Evolutionary conservation across 2,888 invertebrate genomes (phyloP).

Genomic region (Trachelus tabidus): DNA sequence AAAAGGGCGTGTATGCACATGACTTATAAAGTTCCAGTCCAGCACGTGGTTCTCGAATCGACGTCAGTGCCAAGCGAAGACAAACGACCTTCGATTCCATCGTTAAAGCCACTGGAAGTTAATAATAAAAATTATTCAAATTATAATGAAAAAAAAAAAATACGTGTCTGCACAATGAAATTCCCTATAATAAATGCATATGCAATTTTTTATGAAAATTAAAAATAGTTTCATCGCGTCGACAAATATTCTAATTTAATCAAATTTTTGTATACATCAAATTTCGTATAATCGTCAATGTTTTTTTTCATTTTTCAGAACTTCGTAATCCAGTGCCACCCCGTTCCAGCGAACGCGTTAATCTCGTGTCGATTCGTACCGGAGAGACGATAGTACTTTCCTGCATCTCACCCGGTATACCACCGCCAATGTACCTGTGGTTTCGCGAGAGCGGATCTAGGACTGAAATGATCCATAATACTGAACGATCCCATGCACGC

Average conservation of each 20-base stretch:
- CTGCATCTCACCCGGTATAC: conserved; percentile 68
- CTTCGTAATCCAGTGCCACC: conserved; percentile 61
- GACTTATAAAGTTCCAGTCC: background rate
- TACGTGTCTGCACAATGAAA: background rate
- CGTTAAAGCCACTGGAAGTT: background rate
- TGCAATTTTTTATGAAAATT: background rate
- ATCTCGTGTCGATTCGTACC: conserved; percentile 60
- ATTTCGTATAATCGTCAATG: background rate
- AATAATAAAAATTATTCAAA: background rate
- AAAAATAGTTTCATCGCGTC: background rate
- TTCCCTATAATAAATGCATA: background rate
- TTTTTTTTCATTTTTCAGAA: conserved; percentile 49
- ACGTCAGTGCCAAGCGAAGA: background rate
- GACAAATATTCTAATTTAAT: background rate
- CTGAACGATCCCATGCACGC: conserved; percentile 60
- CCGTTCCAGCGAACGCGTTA: conserved; percentile 63
- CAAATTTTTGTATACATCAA: background rate
- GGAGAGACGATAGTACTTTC: conserved; percentile 67
- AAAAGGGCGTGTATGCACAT: conserved; percentile 11
- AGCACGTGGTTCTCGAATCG: background rate
- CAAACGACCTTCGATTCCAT: background rate
- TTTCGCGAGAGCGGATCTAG: conserved; percentile 61
- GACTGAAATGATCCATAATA: conserved; percentile 59
- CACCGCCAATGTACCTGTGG: conserved; percentile 66
- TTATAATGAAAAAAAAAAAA: background rate